Percentiles rank a stretch among this genome's conserved stretches.
Evolutionary conservation across 2,888 invertebrate species (phyloP).

Genomic region (Macrophya alboannulata): DNA sequence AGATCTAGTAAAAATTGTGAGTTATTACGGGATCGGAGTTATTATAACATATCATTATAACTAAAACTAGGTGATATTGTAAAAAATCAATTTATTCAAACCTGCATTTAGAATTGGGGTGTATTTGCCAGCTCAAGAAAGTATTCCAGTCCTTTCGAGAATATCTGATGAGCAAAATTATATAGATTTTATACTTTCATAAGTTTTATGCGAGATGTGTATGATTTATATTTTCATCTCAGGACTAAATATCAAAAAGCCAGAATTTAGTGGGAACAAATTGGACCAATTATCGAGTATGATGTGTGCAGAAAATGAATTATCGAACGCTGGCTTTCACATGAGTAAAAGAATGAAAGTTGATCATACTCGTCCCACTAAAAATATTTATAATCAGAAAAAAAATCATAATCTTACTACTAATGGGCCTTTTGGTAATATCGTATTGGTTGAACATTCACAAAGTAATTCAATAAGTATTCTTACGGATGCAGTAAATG

Average conservation of each 20-base stretch:
- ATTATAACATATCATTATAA: slow-evolving; percentile 4
- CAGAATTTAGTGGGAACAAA: slow-evolving; percentile 32
- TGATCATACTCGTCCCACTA: slow-evolving; percentile 28
- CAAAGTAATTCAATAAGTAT: slow-evolving; percentile 70
- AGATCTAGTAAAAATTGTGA: slow-evolving; percentile 78
- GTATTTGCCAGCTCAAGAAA: not conserved
- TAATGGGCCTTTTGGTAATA: slow-evolving; percentile 69
- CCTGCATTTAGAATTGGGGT: not conserved
- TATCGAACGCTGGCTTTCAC: not conserved
- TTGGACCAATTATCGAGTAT: slow-evolving; percentile 5
- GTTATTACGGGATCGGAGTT: slow-evolving; percentile 63
- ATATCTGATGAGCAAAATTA: not conserved
- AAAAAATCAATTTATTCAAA: slow-evolving; percentile 33
- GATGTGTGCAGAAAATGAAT: not conserved
- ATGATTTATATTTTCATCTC: not conserved
- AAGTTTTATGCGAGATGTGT: not conserved
- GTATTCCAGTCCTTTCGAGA: not conserved
- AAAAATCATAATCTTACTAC: slow-evolving; percentile 47
- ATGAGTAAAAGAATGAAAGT: slow-evolving; percentile 47
- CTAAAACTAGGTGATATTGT: not conserved
- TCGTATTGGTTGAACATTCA: slow-evolving; percentile 74
- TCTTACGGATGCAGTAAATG: slow-evolving; percentile 69
- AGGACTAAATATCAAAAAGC: slow-evolving; percentile 42
- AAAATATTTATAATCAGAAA: slow-evolving; percentile 4
- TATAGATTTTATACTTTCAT: not conserved